Conservation (phyloP, 2,113 vertebrate genomes). For the Corythoichthys haematopterus region DNA sequence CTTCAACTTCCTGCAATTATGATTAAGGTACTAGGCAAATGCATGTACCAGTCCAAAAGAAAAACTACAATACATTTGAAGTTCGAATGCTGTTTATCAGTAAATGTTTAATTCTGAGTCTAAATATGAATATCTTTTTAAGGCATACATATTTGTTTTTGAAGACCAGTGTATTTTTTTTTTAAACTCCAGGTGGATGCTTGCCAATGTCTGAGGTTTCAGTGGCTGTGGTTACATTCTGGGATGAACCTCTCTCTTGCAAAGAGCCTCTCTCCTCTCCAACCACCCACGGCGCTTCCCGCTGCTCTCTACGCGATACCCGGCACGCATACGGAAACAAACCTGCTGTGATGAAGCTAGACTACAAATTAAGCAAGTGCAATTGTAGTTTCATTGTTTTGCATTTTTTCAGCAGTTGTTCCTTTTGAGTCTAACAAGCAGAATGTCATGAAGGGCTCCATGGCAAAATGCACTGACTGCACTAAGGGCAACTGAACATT, state of each 20-base stretch:
- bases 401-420: neutral
- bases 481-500: neutral
- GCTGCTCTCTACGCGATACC: neutral
- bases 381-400: too few relatives aligned
- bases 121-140: neutral
- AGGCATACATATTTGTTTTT: neutral
- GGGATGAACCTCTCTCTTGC: conserved; percentile 6
- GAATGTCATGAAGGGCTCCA: neutral
- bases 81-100: neutral
- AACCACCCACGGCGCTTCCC: conserved; percentile 15
- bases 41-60: too few relatives aligned
- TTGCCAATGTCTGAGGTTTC: neutral
- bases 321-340: neutral
- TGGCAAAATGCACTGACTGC: neutral
- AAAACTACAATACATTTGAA: too few relatives aligned
- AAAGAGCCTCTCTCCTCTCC: conserved; percentile 1
- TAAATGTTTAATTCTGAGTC: neutral
- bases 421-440: neutral
- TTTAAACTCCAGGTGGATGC: neutral
- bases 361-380: conserved; percentile 1
- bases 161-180: neutral
- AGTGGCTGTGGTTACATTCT: conserved; percentile 3
- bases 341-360: neutral
- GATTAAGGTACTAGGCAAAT: too few relatives aligned
- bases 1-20: too few relatives aligned